Evolutionary conservation across 2,113 vertebrate species (phyloP).

Genomic region (Raja brachyura): DNA sequence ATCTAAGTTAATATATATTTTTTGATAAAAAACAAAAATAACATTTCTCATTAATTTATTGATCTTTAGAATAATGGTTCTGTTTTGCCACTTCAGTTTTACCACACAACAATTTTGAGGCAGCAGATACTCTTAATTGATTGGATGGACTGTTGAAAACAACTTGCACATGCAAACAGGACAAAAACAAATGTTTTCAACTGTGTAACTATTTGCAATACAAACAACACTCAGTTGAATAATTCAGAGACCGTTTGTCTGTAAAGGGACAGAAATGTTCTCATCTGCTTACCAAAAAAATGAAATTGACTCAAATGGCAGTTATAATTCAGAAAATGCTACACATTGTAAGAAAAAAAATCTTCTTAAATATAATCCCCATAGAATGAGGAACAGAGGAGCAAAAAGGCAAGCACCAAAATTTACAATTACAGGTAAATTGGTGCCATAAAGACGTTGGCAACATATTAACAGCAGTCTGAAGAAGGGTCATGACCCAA

Average conservation of each 20-base stretch:
- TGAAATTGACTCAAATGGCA: background rate
- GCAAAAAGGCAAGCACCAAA: too few species aligned
- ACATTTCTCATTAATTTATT: background rate
- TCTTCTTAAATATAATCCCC: background rate
- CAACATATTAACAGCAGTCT: background rate
- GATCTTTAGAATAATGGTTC: background rate
- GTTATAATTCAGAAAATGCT: background rate
- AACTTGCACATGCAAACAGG: background rate
- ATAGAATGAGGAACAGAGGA: background rate
- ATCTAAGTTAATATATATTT: slow-evolving; percentile 20
- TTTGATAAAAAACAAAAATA: background rate
- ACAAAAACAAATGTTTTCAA: background rate
- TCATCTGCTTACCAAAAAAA: background rate
- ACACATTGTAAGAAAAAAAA: background rate
- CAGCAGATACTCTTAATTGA: background rate
- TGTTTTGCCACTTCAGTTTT: background rate
- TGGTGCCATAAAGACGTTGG: background rate
- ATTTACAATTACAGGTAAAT: too few species aligned
- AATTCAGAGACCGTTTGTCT: background rate
- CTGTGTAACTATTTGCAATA: background rate
- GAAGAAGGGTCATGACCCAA: too few species aligned
- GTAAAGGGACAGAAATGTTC: background rate
- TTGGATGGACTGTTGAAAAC: background rate
- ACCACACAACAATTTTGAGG: background rate
- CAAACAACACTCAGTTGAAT: background rate